phyloP scores from a whole-genome alignment of 2,797 vertebrate genomes.

The Pristis pectinata region DNA sequence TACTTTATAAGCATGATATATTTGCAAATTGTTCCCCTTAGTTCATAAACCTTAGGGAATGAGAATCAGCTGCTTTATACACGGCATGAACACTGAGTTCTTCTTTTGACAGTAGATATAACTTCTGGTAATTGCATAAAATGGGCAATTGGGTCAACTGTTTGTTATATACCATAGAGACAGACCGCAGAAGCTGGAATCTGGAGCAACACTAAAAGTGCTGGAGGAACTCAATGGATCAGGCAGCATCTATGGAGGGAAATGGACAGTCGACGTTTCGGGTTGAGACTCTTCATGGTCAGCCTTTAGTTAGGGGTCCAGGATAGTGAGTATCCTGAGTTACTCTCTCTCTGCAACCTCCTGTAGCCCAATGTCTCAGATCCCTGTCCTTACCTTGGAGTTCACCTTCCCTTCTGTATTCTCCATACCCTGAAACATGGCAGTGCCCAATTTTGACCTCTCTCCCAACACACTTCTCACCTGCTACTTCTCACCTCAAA shows the following conservation, averaged over 20 bases:
- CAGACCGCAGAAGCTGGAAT: no score
- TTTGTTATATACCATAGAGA: neutral
- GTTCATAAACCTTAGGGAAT: neutral
- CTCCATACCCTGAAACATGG: neutral
- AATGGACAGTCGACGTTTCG: no score
- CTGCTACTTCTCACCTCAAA: neutral
- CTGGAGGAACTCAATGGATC: no score
- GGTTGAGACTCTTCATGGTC: neutral
- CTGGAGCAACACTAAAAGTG: no score
- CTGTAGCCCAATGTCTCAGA: neutral
- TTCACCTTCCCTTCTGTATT: neutral
- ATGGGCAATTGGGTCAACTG: neutral
- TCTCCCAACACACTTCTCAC: neutral
- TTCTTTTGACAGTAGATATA: neutral
- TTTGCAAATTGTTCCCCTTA: neutral
- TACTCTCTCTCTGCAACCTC: neutral
- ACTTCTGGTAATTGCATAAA: neutral
- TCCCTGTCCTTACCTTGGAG: neutral
- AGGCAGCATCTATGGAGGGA: no score
- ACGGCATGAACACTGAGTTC: neutral
- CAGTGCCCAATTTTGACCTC: neutral
- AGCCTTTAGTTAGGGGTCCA: neutral
- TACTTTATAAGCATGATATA: neutral
- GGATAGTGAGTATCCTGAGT: neutral
- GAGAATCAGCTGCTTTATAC: neutral